These are phyloP conservation scores for Cephalopterus ornatus DNA, from an alignment of 2,113 vertebrate species.

Conservation along the genomic window DNA sequence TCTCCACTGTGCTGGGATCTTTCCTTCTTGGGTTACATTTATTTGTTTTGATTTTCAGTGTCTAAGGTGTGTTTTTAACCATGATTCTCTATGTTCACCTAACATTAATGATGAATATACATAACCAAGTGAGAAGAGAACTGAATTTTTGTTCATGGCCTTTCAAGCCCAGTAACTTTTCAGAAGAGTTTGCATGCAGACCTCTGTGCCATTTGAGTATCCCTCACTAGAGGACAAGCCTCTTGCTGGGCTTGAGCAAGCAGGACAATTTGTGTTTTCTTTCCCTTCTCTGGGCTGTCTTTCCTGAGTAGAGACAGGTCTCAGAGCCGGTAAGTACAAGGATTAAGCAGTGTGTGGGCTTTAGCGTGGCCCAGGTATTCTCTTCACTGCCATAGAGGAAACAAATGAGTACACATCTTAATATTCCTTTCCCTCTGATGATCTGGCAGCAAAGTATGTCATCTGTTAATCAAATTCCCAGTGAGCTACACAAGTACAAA, in stretches of 20 bases:
- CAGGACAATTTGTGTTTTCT: background rate
- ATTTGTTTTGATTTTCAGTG: background rate
- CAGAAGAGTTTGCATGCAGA: background rate
- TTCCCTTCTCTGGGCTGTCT: background rate
- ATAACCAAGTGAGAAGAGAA: background rate
- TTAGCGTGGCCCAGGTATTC: background rate
- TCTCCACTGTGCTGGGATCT: background rate
- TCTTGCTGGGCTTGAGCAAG: background rate
- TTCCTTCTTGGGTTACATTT: background rate
- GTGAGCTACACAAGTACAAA: background rate
- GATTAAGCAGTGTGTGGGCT: background rate
- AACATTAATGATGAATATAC: background rate
- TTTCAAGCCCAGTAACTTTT: background rate
- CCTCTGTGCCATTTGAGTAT: background rate
- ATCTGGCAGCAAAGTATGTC: background rate
- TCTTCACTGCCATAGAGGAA: background rate
- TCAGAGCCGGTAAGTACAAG: background rate
- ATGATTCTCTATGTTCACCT: background rate
- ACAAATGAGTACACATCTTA: background rate
- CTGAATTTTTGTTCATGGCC: background rate
- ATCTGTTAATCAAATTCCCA: background rate
- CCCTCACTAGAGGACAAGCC: background rate
- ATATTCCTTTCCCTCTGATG: background rate
- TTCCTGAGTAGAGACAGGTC: background rate
- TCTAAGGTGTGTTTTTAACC: background rate